phyloP scores from a whole-genome alignment of 2,113 vertebrate genomes.

The Lophius piscatorius region DNA sequence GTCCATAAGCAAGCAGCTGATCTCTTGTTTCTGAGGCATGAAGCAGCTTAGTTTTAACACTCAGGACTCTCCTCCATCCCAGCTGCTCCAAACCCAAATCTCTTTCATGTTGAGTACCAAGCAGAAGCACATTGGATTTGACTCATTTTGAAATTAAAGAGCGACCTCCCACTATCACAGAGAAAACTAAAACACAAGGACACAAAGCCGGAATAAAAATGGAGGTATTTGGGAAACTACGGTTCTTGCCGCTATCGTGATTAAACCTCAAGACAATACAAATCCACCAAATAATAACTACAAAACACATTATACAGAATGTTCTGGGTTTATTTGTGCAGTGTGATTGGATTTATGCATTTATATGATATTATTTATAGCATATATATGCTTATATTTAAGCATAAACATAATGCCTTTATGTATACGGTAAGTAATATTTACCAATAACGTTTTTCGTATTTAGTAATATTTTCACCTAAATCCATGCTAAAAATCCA shows the following conservation, averaged over 20 bases:
- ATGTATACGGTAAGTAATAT: too few relatives aligned
- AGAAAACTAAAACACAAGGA: constrained; percentile 7
- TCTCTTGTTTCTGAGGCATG: constrained; percentile 52
- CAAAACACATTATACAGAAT: background rate
- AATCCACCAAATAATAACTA: background rate
- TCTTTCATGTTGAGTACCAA: constrained; percentile 32
- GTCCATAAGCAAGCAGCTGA: constrained; percentile 34
- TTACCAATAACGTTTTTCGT: too few relatives aligned
- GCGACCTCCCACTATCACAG: background rate
- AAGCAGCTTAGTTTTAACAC: constrained; percentile 59
- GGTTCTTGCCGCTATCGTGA: background rate
- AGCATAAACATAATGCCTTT: too few relatives aligned
- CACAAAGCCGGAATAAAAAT: constrained; percentile 24
- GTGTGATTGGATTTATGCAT: background rate
- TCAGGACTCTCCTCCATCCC: constrained; percentile 44
- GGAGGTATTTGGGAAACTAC: constrained; percentile 8
- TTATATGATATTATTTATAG: too few relatives aligned
- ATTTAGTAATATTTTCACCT: too few relatives aligned
- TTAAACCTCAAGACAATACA: background rate
- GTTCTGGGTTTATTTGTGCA: too few relatives aligned
- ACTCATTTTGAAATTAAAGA: constrained; percentile 50
- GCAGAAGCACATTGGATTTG: constrained; percentile 16
- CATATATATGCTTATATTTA: too few relatives aligned
- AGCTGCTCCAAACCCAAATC: constrained; percentile 63
- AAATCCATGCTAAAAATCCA: too few relatives aligned